Evolutionary conservation across 2,113 vertebrate species (phyloP).

Genomic region (Nesoenas mayeri): DNA sequence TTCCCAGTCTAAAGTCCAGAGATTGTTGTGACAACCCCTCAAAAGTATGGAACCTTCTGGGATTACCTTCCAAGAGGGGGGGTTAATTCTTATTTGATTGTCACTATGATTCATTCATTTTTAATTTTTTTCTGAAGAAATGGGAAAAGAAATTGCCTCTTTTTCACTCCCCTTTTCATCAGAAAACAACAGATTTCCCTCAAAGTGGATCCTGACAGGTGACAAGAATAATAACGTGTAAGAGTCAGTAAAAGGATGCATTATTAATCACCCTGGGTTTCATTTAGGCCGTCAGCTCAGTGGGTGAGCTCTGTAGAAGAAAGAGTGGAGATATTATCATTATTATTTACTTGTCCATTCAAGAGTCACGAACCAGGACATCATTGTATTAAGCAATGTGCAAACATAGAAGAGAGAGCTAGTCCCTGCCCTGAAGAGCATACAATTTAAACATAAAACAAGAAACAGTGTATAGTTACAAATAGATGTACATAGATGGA

Average conservation of each 20-base stretch:
- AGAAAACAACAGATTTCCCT: conserved; percentile 64
- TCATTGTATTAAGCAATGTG: conserved; percentile 27
- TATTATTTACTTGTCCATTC: conserved; percentile 58
- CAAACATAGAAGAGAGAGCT: conserved; percentile 31
- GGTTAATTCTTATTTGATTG: not conserved
- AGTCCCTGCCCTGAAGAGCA: conserved; percentile 11
- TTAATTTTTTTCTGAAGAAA: conserved; percentile 21
- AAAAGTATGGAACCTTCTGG: not conserved
- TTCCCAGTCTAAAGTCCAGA: not conserved
- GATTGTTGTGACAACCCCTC: not conserved
- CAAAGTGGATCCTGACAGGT: conserved; percentile 67
- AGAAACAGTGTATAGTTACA: not conserved
- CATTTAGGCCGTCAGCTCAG: conserved; percentile 55
- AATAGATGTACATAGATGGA: not conserved
- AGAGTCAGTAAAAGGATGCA: conserved; percentile 68
- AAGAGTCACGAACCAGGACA: conserved; percentile 44
- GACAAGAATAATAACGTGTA: conserved; percentile 71
- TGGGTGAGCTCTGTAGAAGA: conserved; percentile 53
- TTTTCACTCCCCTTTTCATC: conserved; percentile 35
- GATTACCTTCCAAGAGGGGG: not conserved
- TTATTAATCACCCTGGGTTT: conserved; percentile 66
- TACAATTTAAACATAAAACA: not conserved
- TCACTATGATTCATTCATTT: conserved; percentile 5
- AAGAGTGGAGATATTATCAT: conserved; percentile 57
- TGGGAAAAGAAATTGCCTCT: not conserved